These are phyloP conservation scores for Euura lappo DNA, from an alignment of 1,140 invertebrate species.

Conservation along the genomic window DNA sequence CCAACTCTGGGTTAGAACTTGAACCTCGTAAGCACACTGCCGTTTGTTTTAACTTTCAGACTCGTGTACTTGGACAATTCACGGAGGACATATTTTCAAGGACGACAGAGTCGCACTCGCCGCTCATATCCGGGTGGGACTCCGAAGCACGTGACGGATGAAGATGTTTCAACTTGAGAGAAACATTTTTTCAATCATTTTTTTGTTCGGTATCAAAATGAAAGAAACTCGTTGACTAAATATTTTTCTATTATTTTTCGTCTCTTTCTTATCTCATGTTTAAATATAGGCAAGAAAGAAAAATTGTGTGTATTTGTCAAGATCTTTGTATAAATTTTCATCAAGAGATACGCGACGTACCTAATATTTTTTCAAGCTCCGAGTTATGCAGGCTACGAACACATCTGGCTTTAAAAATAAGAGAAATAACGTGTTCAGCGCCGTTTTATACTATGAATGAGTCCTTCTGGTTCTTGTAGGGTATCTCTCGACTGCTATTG, in stretches of 20 bases:
- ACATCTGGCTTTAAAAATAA: neutral
- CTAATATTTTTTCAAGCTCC: too few species aligned
- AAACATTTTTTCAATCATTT: neutral
- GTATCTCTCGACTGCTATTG: constrained; percentile 1
- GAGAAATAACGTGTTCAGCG: neutral
- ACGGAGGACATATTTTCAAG: too few species aligned
- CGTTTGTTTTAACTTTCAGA: neutral
- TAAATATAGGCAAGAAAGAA: too few species aligned
- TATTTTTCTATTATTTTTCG: too few species aligned
- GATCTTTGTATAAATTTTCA: too few species aligned
- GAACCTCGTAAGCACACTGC: neutral
- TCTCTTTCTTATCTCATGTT: too few species aligned
- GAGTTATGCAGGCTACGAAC: too few species aligned
- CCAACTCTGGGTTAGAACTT: neutral
- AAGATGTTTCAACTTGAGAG: neutral
- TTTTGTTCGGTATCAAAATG: neutral
- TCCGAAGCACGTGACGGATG: too few species aligned
- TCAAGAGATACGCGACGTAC: too few species aligned
- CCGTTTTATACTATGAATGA: constrained; percentile 3
- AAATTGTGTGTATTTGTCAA: too few species aligned
- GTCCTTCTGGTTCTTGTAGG: constrained; percentile 4
- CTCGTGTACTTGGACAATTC: neutral
- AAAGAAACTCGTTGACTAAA: neutral
- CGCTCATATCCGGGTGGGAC: too few species aligned
- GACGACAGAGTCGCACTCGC: too few species aligned